These are phyloP conservation scores for Chouioia cunea DNA, from an alignment of 2,888 invertebrate genomes.

Conservation along the genomic window DNA sequence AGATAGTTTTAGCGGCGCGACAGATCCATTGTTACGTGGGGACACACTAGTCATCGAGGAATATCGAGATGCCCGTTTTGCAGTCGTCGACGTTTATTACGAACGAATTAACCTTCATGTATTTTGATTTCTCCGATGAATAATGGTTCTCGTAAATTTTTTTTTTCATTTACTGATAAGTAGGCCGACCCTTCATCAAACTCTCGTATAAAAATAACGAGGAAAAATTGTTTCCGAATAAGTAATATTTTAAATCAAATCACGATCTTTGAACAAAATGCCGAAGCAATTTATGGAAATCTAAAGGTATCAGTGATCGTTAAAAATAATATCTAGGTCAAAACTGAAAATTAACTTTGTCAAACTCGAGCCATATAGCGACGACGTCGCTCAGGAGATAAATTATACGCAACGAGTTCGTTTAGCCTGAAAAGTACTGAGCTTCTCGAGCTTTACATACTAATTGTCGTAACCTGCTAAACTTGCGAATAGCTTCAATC, in stretches of 20 bases:
- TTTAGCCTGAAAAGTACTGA: constrained; percentile 49
- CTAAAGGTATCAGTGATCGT: neutral
- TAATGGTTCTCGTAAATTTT: too few species aligned
- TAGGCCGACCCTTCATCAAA: too few species aligned
- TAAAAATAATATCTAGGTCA: neutral
- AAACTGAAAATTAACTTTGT: constrained; percentile 17
- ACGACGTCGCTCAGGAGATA: constrained; percentile 44
- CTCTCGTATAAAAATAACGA: too few species aligned
- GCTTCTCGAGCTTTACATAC: constrained; percentile 56
- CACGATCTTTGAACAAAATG: neutral
- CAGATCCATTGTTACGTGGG: constrained; percentile 28
- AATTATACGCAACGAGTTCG: constrained; percentile 53
- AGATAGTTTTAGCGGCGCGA: constrained; percentile 29
- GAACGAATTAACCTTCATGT: constrained; percentile 33
- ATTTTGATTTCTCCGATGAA: constrained; percentile 3
- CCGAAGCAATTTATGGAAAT: neutral
- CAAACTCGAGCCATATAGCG: constrained; percentile 32
- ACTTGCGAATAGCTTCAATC: constrained; percentile 50
- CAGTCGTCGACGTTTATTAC: constrained; percentile 30
- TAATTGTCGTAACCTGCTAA: constrained; percentile 56
- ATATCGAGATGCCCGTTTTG: neutral
- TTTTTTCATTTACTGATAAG: too few species aligned
- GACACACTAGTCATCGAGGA: constrained; percentile 10
- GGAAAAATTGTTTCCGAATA: too few species aligned
- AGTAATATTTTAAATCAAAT: too few species aligned